Conservation (phyloP, 2,797 vertebrate genomes). For the Serranus cabrilla region DNA sequence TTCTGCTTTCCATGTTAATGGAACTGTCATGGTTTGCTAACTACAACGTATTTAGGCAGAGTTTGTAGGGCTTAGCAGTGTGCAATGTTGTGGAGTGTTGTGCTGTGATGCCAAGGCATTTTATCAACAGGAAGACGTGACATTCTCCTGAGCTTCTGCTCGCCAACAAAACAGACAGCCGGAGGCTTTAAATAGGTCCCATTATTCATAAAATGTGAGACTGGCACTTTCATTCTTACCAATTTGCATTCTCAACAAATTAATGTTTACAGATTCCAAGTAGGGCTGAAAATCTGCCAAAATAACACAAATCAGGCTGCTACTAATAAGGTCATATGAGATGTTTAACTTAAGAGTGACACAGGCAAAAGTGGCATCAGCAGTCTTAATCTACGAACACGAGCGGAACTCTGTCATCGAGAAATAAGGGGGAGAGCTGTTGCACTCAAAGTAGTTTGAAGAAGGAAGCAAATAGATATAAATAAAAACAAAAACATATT, state of each 20-base stretch:
- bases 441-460: conserved; percentile 28
- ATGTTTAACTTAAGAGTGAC: conserved; percentile 32
- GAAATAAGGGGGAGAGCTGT: not conserved
- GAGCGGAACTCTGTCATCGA: not conserved
- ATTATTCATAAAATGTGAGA: conserved; percentile 43
- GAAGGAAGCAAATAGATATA: conserved; percentile 42
- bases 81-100: conserved; percentile 46
- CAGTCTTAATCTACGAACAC: conserved; percentile 12
- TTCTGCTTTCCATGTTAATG: conserved; percentile 16
- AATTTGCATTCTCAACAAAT: conserved; percentile 40
- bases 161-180: conserved; percentile 24
- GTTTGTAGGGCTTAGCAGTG: conserved; percentile 22
- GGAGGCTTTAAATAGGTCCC: conserved; percentile 51
- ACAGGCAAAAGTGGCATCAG: conserved; percentile 19
- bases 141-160: conserved; percentile 45
- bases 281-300: conserved; percentile 22
- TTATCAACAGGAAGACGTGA: conserved; percentile 67
- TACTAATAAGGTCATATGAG: not conserved
- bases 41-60: conserved; percentile 9
- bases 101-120: conserved; percentile 65
- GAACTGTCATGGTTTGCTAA: conserved; percentile 25
- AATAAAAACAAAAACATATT: conserved; percentile 52
- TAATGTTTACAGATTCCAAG: not conserved
- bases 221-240: conserved; percentile 48
- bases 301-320: not conserved